These are phyloP conservation scores for Magallana angulata DNA, from an alignment of 1,140 invertebrate species.

Conservation along the genomic window DNA sequence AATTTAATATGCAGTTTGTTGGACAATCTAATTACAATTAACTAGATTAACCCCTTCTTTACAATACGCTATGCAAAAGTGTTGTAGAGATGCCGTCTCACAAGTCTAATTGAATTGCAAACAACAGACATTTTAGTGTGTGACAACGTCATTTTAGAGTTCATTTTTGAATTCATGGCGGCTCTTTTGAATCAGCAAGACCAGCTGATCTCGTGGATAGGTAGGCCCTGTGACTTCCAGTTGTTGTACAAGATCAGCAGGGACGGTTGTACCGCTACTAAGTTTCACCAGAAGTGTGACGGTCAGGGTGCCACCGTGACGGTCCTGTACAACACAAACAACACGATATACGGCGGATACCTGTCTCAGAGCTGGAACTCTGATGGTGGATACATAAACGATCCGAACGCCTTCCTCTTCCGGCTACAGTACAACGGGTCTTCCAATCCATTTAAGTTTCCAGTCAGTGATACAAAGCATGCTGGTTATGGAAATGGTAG, in stretches of 20 bases:
- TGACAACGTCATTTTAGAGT: no score
- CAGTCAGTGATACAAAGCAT: neutral
- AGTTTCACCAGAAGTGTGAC: conserved; percentile 60
- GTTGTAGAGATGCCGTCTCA: no score
- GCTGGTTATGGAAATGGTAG: conserved; percentile 10
- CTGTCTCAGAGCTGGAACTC: conserved; percentile 54
- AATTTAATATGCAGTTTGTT: no score
- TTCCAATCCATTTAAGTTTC: conserved; percentile 5
- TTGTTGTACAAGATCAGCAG: conserved; percentile 54
- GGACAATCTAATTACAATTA: no score
- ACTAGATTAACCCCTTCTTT: no score
- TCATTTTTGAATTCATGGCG: neutral
- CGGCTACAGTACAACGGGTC: conserved; percentile 44
- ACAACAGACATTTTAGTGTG: no score
- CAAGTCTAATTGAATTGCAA: no score
- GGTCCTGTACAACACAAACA: conserved; percentile 55
- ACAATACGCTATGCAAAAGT: no score
- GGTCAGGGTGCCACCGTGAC: conserved; percentile 58
- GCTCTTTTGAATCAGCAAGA: neutral
- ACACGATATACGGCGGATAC: conserved; percentile 61
- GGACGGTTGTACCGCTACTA: conserved; percentile 52
- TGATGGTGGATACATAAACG: conserved; percentile 34
- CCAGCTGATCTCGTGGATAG: conserved; percentile 37
- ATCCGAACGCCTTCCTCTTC: conserved; percentile 62
- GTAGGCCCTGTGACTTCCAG: conserved; percentile 29